Evolutionary conservation across 1,140 invertebrate genomes (phyloP), one percentile per base, ranked within the genome.

Genomic region (Aleiodes sp.): DNA sequence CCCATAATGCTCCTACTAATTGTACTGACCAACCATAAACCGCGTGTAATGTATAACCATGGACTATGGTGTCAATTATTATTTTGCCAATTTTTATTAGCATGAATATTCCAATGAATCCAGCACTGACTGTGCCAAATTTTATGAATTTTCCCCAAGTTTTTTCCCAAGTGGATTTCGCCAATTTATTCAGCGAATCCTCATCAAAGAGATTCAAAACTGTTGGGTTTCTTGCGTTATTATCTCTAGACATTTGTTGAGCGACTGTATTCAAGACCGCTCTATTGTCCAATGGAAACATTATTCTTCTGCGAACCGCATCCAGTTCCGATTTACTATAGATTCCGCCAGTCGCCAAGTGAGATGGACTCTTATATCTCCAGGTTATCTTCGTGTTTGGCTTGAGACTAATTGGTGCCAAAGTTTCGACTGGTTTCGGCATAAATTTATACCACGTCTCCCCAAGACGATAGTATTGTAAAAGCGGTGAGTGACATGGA

Each of bases 31-130:
- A 71, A 1, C 73, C 70, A n/a, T 74, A 72, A 2, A 63, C 35
- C 1, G 61, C 31, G 39, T 74, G 70, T 24, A 74, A 59, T 0
- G 73, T 63, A 39, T 69, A 71, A 0, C 68, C 63, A 43, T 74
- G 66, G 12, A 74, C 62, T 6, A 62, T 29, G 0, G 65, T 72
- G 29, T 70, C 68, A 0, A 70, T 37, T 0, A 61, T 19, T 4
- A 60, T 6, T 65, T 72, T 72, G 0, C 65, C 61, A 31, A 57
- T 1, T 28, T 31, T 4, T 1, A 70, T n/a, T 3, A 61, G 12
- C 4, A 75, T 29, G n/a, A 68, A 39, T 2, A 75, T 59, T 6
- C 67, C 60, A 12, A 67, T 46, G 19, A 71, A 12, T 31, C 63
- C 63, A 10, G 52, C 69, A 31, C 69, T 65, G n/a, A 41, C 24